phyloP scores from a whole-genome alignment of 2,113 vertebrate genomes.

The Emydocephalus ijimae region DNA sequence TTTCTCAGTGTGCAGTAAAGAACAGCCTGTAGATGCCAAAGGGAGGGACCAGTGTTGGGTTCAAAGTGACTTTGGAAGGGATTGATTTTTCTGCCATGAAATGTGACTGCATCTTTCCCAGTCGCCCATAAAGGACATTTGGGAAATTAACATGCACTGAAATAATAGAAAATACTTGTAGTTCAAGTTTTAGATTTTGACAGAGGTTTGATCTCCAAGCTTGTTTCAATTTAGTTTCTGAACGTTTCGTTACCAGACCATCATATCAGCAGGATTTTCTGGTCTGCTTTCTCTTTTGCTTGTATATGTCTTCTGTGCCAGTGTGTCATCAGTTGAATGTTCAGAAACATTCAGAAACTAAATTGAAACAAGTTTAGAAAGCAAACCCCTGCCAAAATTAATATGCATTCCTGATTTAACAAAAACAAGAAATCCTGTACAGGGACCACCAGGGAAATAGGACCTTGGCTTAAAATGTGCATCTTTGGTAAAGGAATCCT shows the following conservation, averaged over 20 bases:
- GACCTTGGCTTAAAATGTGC: background rate
- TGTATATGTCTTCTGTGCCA: no score
- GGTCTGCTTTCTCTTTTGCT: no score
- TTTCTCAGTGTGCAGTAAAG: background rate
- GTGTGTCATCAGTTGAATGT: no score
- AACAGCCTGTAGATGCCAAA: background rate
- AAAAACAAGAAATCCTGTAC: background rate
- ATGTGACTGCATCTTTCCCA: constrained; percentile 20
- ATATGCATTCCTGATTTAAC: background rate
- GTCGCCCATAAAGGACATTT: constrained; percentile 67
- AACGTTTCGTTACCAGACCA: background rate
- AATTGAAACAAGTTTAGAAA: background rate
- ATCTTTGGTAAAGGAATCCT: background rate
- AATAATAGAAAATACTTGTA: background rate
- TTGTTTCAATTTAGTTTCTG: background rate
- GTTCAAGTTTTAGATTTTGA: background rate
- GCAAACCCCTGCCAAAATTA: background rate
- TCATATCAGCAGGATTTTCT: background rate
- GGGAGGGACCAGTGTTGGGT: background rate
- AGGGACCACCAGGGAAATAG: background rate
- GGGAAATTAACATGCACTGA: constrained; percentile 36
- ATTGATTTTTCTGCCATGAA: constrained; percentile 60
- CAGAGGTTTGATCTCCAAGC: background rate
- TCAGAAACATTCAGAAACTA: background rate
- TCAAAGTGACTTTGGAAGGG: constrained; percentile 59